Conservation (phyloP, 2,797 vertebrate species). For the Scolopax rusticola region DNA sequence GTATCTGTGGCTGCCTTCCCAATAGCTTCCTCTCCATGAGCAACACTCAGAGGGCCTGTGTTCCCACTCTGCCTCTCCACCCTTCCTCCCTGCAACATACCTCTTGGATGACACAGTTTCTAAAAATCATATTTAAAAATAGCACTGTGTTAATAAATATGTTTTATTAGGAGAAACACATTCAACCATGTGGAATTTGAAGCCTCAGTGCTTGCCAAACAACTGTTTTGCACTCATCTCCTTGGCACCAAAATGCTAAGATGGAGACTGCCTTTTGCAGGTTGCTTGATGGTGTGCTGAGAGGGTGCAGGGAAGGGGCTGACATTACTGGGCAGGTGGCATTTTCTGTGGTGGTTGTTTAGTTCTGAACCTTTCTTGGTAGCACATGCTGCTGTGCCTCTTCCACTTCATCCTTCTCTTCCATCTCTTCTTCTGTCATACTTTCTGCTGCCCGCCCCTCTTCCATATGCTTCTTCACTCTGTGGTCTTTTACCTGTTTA, state of each 20-base stretch:
- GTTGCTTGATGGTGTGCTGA: neutral
- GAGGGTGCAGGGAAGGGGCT: neutral
- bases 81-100: neutral
- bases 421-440: rapidly evolving
- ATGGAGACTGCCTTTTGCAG: neutral
- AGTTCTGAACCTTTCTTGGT: neutral
- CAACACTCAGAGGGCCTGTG: neutral
- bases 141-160: conserved; percentile 35
- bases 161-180: conserved; percentile 44
- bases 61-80: neutral
- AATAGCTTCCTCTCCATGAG: neutral
- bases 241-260: neutral
- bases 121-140: conserved; percentile 49
- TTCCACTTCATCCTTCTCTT: neutral
- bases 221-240: neutral
- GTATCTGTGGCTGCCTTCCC: neutral
- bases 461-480: neutral
- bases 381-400: neutral
- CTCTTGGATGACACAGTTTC: conserved; percentile 33
- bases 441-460: rapidly evolving
- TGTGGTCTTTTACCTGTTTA: rapidly evolving
- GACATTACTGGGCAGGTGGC: neutral
- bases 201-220: conserved; percentile 13
- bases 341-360: neutral
- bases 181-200: conserved; percentile 27